Base-by-base conservation (phyloP, 37 sponge, comb jelly and placozoan genomes). In the Aphrocallistes beatrix region DNA sequence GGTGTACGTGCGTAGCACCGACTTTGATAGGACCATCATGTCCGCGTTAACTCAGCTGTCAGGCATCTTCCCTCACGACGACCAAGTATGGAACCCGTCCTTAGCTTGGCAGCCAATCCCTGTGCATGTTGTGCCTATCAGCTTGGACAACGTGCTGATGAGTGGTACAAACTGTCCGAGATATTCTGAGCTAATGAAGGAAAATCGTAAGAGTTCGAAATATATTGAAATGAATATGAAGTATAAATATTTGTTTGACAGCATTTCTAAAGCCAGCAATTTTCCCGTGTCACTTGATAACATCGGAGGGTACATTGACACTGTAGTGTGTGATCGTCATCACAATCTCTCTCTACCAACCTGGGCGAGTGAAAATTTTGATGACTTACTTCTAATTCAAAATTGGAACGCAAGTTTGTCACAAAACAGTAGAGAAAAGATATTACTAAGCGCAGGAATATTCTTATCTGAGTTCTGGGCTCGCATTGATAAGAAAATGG, bases 1-100 rank as follows among this genome's bases (percentile, higher is more conserved):
- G 93, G 81, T 96, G 28, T 87, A 88, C 38, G 90, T 96, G 13
- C 87, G 93, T 23, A 96, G 96, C 39, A 99, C 99, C 37, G 94
- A 99, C 86, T 87, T 88, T 37, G 99, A 99, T 81, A 93, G 99
- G 28, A 99, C 99, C 8, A 83, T 99, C 37, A 99, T 99, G 99
- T 94, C 94, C 88, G 99, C 88, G 0, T 84, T 89, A 83, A 82
- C 87, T 36, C 90, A 91, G 85, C 69, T 99, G 36, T 81, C 94
- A 23, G 92, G 87, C 0, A 39, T 99, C 38, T 99, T 89, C 81
- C 89, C 84, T 17, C 95, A 92, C 0, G 87, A 28, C 0, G 81
- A 38, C 16, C 89, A 93, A 82, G 90, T 90, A 60, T 60, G 10
- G 1, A 37, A 87, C 38, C 39, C 39, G 13, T 23, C 16, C 49